phyloP scores from a whole-genome alignment of 2,888 invertebrate genomes.

The Drosophila phalerata region DNA sequence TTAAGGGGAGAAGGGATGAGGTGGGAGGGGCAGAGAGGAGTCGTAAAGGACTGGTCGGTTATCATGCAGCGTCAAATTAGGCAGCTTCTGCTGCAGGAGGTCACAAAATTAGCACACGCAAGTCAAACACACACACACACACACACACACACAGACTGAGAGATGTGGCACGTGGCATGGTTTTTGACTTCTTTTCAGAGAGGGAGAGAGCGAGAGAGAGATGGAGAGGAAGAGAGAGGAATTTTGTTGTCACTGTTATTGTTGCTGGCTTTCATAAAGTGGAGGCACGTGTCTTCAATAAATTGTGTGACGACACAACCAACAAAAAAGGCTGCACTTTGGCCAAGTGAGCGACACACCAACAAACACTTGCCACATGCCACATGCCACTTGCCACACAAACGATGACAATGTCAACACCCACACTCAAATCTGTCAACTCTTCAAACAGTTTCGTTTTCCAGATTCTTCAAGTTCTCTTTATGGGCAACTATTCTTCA shows the following conservation, averaged over 20 bases:
- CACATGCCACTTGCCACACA: conserved; percentile 3
- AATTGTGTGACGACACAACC: conserved; percentile 41
- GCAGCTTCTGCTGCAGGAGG: conserved; percentile 68
- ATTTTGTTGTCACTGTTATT: conserved; percentile 38
- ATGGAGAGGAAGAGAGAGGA: background rate
- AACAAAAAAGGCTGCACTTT: conserved; percentile 39
- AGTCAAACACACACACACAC: conserved; percentile 2
- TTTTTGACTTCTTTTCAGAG: conserved; percentile 66
- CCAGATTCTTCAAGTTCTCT: no score
- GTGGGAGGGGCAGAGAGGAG: background rate
- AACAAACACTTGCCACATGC: conserved; percentile 33
- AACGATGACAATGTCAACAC: background rate
- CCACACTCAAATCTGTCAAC: conserved; percentile 1
- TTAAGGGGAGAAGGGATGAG: background rate
- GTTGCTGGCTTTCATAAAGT: conserved; percentile 52
- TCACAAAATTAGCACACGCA: conserved; percentile 65
- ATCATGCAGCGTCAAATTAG: conserved; percentile 75
- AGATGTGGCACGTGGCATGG: conserved; percentile 65
- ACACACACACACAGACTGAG: conserved; percentile 7
- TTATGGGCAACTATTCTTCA: no score
- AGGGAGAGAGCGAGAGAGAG: background rate
- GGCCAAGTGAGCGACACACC: conserved; percentile 45
- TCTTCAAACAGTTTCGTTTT: no score
- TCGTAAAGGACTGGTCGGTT: conserved; percentile 20
- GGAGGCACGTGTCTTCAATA: conserved; percentile 68